Evolutionary conservation across 2,113 vertebrate species (phyloP), one percentile per base, ranked within the genome.

Genomic region (Scomber colias): DNA sequence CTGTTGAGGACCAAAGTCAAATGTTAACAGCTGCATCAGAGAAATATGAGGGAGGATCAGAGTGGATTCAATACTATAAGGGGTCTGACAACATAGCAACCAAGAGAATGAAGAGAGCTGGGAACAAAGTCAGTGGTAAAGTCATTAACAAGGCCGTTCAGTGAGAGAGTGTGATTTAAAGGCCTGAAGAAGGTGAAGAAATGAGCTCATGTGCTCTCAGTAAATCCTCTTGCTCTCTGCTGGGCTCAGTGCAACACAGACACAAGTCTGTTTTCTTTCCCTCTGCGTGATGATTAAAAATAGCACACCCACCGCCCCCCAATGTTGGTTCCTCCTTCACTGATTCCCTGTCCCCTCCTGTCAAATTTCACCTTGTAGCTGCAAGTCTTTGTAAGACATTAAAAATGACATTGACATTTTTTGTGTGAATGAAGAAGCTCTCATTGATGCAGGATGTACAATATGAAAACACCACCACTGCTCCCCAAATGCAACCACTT

Each of bases 181-280:
- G 79, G 71, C 55, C 72, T 27, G 17, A 75, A 76, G 51, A 87
- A 83, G 55, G 73, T 88, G 87, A 56, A 83, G 88, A 92, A 92
- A 92, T 92, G 88, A 91, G 80, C 91, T 90, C 85, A 92, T 60
- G 40, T 71, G 62, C 86, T 88, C 83, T 85, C 90, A 75, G 80
- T 93, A 94, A 94, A 92, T 94, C 85, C 71, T 91, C 63, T 10
- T 11, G 45, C 71, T 84, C 83, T 75, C 65, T 57, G 72, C 57
- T 84, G 85, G 70, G 57, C 69, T 87, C 69, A 66, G 61, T 45
- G 60, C 30, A 71, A 75, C 56, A 87, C 62, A 87, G 68, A 87
- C 83, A 85, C 60, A 17, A 27, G 65, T n/a, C 70, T 71, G 79
- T 87, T 90, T 88, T 83, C 65, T 67, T 69, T 85, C 62, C 81